Base-by-base conservation (phyloP, 2,797 vertebrate genomes). In the Micrastur ruficollis region DNA sequence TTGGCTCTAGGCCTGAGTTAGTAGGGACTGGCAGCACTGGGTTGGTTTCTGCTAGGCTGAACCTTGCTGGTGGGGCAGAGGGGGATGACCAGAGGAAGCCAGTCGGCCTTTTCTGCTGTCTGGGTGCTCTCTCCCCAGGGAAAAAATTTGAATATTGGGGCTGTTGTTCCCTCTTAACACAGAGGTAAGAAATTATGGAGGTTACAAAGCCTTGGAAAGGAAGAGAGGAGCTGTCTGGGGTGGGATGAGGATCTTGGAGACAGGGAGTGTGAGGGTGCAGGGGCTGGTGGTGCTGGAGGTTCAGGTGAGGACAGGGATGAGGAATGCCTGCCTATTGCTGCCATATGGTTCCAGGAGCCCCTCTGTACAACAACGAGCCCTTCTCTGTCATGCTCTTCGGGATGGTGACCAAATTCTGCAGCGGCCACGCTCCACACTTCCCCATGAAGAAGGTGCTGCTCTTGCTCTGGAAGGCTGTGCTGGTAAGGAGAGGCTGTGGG, bases 351-450 rank as follows among this genome's bases (percentile, higher is more conserved):
- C 50, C 93, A 99, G 99, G 99, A 47, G 99, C 99, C 27, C 98
- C 99, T 5, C 96, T 99, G 53, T 99, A 99, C 97, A 99, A 99
- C 98, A 99, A 98, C 0, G 99, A 99, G 68, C 99, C 99, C 8
- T 99, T 99, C 81, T 99, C 99, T 0, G 99, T 99, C 93, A 99
- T 99, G 99, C 99, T 99, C 12, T 99, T 99, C 27, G 99, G 99
- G 49, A 99, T 99, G 99, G 99, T 99, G 84, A 99, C 99, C 87
- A 99, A 99, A 95, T 99, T 99, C 98, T 99, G 99, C 98, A 99
- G 99, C 1, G 99, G 99, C 89, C 99, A 99, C 0, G 99, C 99
- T 5, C 99, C 99, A 0, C 99, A 99, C 93, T 99, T 99, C 93
- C 99, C 99, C 56, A 99, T 99, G 99, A 99, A 99, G 98, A 99